phyloP scores from a whole-genome alignment of 2,888 invertebrate species.

The Calameuta pallipes region DNA sequence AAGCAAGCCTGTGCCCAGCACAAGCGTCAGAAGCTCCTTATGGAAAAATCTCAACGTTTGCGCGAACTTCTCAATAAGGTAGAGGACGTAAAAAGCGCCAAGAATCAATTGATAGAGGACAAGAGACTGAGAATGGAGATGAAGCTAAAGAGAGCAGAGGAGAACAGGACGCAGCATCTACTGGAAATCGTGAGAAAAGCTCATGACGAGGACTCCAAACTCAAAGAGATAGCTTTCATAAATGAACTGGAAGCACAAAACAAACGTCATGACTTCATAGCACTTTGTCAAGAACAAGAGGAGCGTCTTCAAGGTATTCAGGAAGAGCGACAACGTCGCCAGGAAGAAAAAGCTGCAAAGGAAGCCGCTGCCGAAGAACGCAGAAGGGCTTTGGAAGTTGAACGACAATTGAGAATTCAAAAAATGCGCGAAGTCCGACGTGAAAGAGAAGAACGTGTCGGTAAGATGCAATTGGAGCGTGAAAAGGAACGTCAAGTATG shows the following conservation, averaged over 20 bases:
- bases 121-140: slow-evolving; percentile 81
- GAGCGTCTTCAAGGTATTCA: slow-evolving; percentile 81
- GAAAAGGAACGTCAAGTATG: slow-evolving; percentile 76
- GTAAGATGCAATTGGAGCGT: slow-evolving; percentile 80
- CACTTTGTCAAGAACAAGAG: slow-evolving; percentile 81
- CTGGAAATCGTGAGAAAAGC: slow-evolving; percentile 91
- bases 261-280: slow-evolving; percentile 89
- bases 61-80: slow-evolving; percentile 89
- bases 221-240: slow-evolving; percentile 97
- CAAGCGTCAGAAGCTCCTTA: slow-evolving; percentile 83
- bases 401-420: slow-evolving; percentile 80
- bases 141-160: slow-evolving; percentile 85
- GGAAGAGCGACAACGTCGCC: slow-evolving; percentile 82
- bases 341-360: slow-evolving; percentile 94
- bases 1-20: slow-evolving; percentile 93
- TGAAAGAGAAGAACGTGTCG: slow-evolving; percentile 86
- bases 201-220: slow-evolving; percentile 96
- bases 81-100: slow-evolving; percentile 83
- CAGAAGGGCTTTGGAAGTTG: slow-evolving; percentile 85
- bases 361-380: slow-evolving; percentile 95
- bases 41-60: slow-evolving; percentile 86
- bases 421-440: slow-evolving; percentile 82
- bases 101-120: slow-evolving; percentile 87
- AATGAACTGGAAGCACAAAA: slow-evolving; percentile 96
- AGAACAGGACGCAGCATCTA: slow-evolving; percentile 84